Conservation (phyloP, 1,140 invertebrate genomes). For the Nebria ingens region DNA sequence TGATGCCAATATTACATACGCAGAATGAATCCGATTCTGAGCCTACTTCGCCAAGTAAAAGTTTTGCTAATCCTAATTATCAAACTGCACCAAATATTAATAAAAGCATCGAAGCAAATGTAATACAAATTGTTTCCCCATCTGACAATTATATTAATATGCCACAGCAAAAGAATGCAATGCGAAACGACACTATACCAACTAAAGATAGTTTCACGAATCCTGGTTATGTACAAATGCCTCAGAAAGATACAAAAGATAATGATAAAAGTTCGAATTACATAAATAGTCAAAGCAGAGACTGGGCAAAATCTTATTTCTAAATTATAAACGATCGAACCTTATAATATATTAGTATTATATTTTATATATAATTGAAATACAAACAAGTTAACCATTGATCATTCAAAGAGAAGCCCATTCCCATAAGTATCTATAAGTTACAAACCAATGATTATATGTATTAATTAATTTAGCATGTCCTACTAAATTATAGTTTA, state of each 20-base stretch:
- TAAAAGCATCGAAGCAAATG: slow-evolving; percentile 19
- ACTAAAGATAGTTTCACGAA: slow-evolving; percentile 35
- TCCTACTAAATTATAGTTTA: no score
- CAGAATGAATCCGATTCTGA: slow-evolving; percentile 35
- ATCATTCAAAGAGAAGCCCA: no score
- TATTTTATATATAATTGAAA: no score
- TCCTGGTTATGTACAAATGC: slow-evolving; percentile 37
- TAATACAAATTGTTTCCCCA: slow-evolving; percentile 36
- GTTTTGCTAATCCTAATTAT: slow-evolving; percentile 30
- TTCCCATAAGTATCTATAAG: no score
- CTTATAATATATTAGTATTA: no score
- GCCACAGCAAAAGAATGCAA: slow-evolving; percentile 41
- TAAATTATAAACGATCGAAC: no score
- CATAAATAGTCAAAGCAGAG: slow-evolving; percentile 20
- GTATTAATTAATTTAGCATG: no score
- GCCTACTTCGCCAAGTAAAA: slow-evolving; percentile 25
- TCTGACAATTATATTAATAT: slow-evolving; percentile 51
- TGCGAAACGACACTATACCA: slow-evolving; percentile 30
- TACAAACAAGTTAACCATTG: no score
- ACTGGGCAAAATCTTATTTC: slow-evolving; percentile 18
- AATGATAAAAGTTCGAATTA: slow-evolving; percentile 15
- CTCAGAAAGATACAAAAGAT: slow-evolving; percentile 1
- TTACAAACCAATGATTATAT: no score
- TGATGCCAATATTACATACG: slow-evolving; percentile 44
- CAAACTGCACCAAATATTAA: slow-evolving; percentile 18